These are phyloP conservation scores for Apodemus agrarius DNA, from an alignment of 2,797 vertebrate genomes.

Conservation along the genomic window DNA sequence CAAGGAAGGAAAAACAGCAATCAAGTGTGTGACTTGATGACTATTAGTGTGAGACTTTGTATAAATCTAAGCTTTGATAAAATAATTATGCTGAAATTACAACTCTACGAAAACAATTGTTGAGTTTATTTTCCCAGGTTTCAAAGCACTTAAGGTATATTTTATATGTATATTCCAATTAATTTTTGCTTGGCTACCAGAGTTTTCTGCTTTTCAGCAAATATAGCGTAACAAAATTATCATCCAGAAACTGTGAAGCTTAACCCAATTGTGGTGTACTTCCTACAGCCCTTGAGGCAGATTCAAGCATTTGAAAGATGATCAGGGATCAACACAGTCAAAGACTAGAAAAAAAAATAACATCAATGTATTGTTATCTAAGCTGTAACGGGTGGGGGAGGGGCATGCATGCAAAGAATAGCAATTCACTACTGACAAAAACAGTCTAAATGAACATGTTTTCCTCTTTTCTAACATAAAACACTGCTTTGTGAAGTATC, in stretches of 20 bases:
- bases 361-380: background rate
- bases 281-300: background rate
- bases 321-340: background rate
- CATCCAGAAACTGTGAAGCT: background rate
- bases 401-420: slow-evolving; percentile 12
- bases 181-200: background rate
- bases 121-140: background rate
- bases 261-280: background rate
- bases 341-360: background rate
- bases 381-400: background rate
- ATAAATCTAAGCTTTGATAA: background rate
- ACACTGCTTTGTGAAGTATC: slow-evolving; percentile 36
- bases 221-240: slow-evolving; percentile 5
- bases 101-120: background rate
- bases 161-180: background rate
- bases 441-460: slow-evolving; percentile 33
- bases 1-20: background rate
- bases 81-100: background rate
- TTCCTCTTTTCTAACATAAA: slow-evolving; percentile 59
- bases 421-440: slow-evolving; percentile 54
- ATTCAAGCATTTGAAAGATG: slow-evolving; percentile 26
- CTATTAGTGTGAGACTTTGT: background rate
- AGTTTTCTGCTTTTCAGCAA: background rate
- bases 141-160: slow-evolving; percentile 4
- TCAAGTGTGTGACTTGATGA: background rate